Percentiles rank a stretch among this genome's conserved stretches.
Conservation (phyloP, 1,140 invertebrate genomes). For the Euschistus heros region DNA sequence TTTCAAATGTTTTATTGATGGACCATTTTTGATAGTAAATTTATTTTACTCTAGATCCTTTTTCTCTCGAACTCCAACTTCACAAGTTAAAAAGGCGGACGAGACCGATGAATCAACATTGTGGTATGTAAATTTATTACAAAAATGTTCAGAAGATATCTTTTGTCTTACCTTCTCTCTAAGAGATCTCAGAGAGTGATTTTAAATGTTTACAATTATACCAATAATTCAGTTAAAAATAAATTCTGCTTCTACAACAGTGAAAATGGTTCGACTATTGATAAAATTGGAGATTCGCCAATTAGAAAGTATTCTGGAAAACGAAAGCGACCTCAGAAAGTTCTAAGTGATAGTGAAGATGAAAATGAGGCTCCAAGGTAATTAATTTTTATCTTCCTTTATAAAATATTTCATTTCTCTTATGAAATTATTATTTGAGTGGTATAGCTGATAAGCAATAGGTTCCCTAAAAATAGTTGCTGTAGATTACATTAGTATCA, state of each 20-base stretch:
- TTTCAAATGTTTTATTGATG: too few species aligned
- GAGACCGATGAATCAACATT: neutral
- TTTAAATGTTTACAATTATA: slow-evolving; percentile 1
- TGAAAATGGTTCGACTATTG: slow-evolving; percentile 2
- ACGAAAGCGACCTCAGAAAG: slow-evolving; percentile 18
- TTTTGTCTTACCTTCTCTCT: neutral
- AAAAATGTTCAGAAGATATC: neutral
- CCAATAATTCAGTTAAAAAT: neutral
- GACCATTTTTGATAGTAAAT: too few species aligned
- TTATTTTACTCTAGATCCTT: neutral
- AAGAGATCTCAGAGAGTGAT: neutral
- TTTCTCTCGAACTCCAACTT: neutral
- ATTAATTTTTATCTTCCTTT: neutral
- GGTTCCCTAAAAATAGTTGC: neutral
- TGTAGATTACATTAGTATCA: too few species aligned
- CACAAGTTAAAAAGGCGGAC: neutral
- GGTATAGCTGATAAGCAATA: neutral
- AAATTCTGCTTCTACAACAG: slow-evolving; percentile 16
- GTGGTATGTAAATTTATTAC: neutral
- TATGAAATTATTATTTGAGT: neutral
- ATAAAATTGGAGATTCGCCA: slow-evolving; percentile 10
- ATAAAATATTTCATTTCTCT: neutral
- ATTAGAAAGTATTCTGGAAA: slow-evolving; percentile 6
- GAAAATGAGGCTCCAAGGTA: neutral
- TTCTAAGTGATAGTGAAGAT: slow-evolving; percentile 24